Conservation (phyloP, 1,140 invertebrate genomes). For the Lethocerus indicus region DNA sequence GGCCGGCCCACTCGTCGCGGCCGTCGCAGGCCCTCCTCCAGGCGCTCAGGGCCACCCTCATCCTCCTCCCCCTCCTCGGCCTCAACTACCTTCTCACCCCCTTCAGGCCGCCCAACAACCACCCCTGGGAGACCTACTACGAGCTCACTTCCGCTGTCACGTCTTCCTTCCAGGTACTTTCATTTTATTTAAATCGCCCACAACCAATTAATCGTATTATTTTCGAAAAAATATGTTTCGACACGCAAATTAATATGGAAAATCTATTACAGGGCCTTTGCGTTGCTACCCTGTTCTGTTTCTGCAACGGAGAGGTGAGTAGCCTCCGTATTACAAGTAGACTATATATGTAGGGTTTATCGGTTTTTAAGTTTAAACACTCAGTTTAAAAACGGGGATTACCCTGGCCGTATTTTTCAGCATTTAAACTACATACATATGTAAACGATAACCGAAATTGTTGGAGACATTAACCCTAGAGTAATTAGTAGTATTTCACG, state of each 20-base stretch:
- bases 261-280: slow-evolving; percentile 58
- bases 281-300: slow-evolving; percentile 84
- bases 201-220: neutral
- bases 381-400: too few relatives aligned
- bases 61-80: slow-evolving; percentile 67
- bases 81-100: slow-evolving; percentile 76
- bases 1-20: slow-evolving; percentile 35
- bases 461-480: too few relatives aligned
- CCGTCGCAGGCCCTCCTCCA: slow-evolving; percentile 18
- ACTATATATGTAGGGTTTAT: too few relatives aligned
- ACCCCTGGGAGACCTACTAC: slow-evolving; percentile 58
- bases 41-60: slow-evolving; percentile 72
- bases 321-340: too few relatives aligned
- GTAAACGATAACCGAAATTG: too few relatives aligned
- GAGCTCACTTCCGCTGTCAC: slow-evolving; percentile 68
- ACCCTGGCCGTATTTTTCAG: too few relatives aligned
- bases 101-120: slow-evolving; percentile 56
- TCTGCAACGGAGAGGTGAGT: slow-evolving; percentile 84
- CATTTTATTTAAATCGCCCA: neutral
- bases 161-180: slow-evolving; percentile 66
- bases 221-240: too few relatives aligned
- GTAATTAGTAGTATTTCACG: neutral
- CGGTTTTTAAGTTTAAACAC: too few relatives aligned
- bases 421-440: too few relatives aligned
- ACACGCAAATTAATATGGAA: too few relatives aligned